Base-by-base conservation (phyloP, 2,888 invertebrate genomes). In the Dugesia japonica region DNA sequence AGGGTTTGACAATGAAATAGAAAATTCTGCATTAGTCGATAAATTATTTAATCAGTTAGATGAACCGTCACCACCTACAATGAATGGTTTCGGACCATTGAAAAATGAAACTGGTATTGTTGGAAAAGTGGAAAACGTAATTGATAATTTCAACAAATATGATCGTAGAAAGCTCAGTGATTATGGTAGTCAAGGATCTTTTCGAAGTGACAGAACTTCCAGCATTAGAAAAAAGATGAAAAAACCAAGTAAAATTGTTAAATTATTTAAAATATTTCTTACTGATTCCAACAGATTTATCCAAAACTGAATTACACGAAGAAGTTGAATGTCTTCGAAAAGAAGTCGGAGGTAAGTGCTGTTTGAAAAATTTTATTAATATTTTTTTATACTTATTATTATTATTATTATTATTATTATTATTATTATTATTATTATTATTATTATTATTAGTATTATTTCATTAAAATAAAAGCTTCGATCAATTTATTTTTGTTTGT, bases 141-240 rank as follows among this genome's bases (percentile, higher is more conserved):
- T n/a, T 9, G 56, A 56, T 7, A 56, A 23, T 56, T 23, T 56
- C n/a, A 56, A 56, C n/a, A 56, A 56, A 1, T n/a, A 56, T n/a
- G 56, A 56, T n/a, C 4, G 56, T 9, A 4, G 56, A 56, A 56
- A 56, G 17, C n/a, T 56, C 4, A 56, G 56, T 56, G 56, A 56
- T 56, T 56, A 56, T 56, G 56, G 56, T 13, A 56, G 56, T 56
- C 56, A 56, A 23, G 56, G 56, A 56, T 56, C 56, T 4, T 56
- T 56, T 56, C 56, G 56, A 20, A 56, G 56, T 56, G 56, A 56
- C 17, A 4, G 56, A n/a, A 56, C 56, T 56, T 56, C 56, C 4
- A 56, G 56, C 23, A 56, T 56, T 56, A 4, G 56, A 23, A 4
- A n/a, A n/a, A 56, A 56, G 17, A n/a, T 56, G 23, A 56, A 56